Base-by-base conservation (phyloP, 1,140 invertebrate species). In the Ostrea denselamellosa region DNA sequence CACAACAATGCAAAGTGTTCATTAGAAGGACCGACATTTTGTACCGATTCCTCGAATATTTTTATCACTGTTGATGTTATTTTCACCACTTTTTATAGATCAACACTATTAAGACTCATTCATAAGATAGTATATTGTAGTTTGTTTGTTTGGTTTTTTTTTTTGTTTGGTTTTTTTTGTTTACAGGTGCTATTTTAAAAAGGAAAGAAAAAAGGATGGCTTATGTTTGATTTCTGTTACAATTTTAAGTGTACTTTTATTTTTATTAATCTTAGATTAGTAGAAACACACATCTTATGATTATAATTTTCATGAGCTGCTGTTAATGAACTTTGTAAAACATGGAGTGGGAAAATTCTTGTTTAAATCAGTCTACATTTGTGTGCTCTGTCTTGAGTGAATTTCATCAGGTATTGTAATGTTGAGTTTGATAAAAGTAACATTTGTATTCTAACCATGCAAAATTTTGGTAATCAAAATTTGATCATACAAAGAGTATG, bases 1-100 rank as follows among this genome's bases (percentile, higher is more conserved):
- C 77, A 87, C 77, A 58, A 65, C 82, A 83, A 65, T 52, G 83
- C 53, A 87, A 87, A 58, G n/a, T 84, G 86, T 85, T 85, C 19
- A 56, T 77, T 68, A 68, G 53, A 62, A 17, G 65, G n/a, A 68
- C n/a, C 28, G 56, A 62, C 68, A 28, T 77, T 77, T 77, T 77
- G 68, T 77, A 28, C 22, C 51, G 22, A 22, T 22, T 52, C 82
- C 52, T n/a, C 81, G 10, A 14, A 53, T 10, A 19, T 51, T 83
- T 83, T 83, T 54, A 52, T 83, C 9, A 83, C 81, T 83, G 44
- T 83, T 83, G 19, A 14, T 52, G 12, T 83, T 52, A 52, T 14
- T 71, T 7, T 19, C 28, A 71, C 12, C 68, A 77, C 68, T 77
- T 77, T 62, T 77, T 77, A 77, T 22, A 77, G n/a, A 62, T 62